Evolutionary conservation across 2,113 vertebrate species (phyloP).

Genomic region (Capra hircus): DNA sequence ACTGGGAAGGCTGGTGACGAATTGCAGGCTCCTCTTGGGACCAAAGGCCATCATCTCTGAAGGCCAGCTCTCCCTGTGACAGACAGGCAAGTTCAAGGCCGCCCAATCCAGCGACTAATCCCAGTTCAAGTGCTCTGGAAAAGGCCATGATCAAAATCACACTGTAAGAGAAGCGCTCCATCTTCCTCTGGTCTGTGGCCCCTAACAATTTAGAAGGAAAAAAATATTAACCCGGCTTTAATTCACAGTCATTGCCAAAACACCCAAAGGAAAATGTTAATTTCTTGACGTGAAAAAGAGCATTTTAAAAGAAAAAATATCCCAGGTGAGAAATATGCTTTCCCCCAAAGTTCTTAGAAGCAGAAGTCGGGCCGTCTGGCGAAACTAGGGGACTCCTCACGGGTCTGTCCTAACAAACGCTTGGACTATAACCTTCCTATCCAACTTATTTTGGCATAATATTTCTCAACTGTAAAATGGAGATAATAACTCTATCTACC

Average conservation of each 20-base stretch:
- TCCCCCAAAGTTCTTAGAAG: neutral
- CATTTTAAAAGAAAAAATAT: neutral
- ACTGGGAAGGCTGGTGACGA: neutral
- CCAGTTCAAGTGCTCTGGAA: neutral
- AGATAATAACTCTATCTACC: neutral
- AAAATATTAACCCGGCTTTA: neutral
- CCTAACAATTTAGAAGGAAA: neutral
- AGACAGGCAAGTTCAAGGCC: accelerated
- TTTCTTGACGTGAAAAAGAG: neutral
- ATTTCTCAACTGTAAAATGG: neutral
- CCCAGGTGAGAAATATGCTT: neutral
- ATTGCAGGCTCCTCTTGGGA: neutral
- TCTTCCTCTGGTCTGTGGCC: neutral
- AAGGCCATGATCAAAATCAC: constrained; percentile 40
- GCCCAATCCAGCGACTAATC: neutral
- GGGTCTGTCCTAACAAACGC: accelerated
- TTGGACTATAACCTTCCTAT: neutral
- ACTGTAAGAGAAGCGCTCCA: constrained; percentile 34
- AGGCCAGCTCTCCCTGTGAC: neutral
- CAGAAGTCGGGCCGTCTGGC: accelerated
- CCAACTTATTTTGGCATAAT: neutral
- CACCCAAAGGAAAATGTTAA: neutral
- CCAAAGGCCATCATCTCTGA: accelerated
- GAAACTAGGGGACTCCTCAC: neutral
- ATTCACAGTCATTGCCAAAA: neutral